Evolutionary conservation across 2,113 vertebrate genomes (phyloP), one percentile per base, ranked within the genome.

Genomic region (Megaptera novaeangliae): DNA sequence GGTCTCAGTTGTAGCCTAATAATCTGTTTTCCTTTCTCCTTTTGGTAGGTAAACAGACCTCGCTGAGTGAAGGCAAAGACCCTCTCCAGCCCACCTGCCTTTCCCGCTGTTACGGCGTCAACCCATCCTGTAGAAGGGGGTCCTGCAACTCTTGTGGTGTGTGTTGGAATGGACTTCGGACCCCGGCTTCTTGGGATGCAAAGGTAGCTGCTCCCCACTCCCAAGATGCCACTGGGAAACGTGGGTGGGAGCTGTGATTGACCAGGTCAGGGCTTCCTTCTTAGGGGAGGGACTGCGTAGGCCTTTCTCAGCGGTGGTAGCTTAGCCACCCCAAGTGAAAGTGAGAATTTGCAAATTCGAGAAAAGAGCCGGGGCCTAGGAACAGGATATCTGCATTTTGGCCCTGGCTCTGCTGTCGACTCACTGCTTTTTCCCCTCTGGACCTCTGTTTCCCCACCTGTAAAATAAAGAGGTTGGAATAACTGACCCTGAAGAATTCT

Each of bases 161-260:
- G 66, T 82, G 25, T 97, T 98, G 98, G 98, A 98, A 99, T 98
- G 99, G 98, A 98, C 98, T 98, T 98, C 72, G 41, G 97, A 97
- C 90, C 92, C 95, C 55, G 78, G 88, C 91, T 97, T 97, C 98
- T 98, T 98, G 98, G 97, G 94, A 78, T 97, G 92, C 97, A 98
- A 97, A 99, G 99, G 99, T 99, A 99, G 96, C 29, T 18, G 13
- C 34, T 97, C 89, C n/a, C 39, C 11, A 52, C 61, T 82, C 68
- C 78, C 55, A 27, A 18, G 13, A 63, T 27, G n/a, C 14, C 49
- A 6, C 80, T 57, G 88, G 90, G 80, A 93, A 34, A 10, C 8
- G 55, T n/a, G 84, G 88, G 66, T 7, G 7, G 72, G 52, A 39
- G 23, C 39, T 34, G 31, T 41, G 31, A 25, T 25, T 49, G 69